Base-by-base conservation (phyloP, 2,113 vertebrate genomes). In the Cyphotilapia sp. region DNA sequence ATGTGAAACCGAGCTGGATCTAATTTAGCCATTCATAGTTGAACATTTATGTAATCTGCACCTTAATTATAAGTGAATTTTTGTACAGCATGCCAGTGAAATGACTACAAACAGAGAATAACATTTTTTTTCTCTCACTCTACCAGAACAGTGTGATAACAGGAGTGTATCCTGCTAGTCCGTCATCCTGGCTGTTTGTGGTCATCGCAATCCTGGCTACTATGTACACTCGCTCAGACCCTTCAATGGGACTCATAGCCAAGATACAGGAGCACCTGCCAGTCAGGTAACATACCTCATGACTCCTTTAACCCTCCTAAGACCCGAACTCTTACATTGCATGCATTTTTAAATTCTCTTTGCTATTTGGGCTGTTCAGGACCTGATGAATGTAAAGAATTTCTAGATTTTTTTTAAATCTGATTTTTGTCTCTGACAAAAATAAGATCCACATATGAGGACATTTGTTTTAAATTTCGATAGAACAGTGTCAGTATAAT, bases 181-280 rank as follows among this genome's bases (percentile, higher is more conserved):
- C 97, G 0, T 97, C 97, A 88, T 98, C 98, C 80, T 98, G 98
- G 98, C 95, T 98, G 3, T 98, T 98, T 90, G 97, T 98, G 86
- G 97, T 98, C 80, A 96, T 97, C 11, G 97, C 98, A 0, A 98
- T 98, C 85, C 95, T 98, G 93, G 97, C 97, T 10, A 97, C 98
- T 19, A 97, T 97, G 94, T 97, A 97, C 93, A 97, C 97, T 3
- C 97, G 98, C 84, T 97, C 98, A 1, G 98, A 98, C 81, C 98
- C 98, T n/a, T 98, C 98, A 86, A 97, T 98, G 95, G 98, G 98
- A 51, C 96, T 98, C 85, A 98, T 98, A 87, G 97, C 96, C 85
- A 98, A 98, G 94, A 98, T 98, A 88, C 97, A 98, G 92, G 98
- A 98, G 91, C 94, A 97, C 86, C 96, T 98, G 33, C 98, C 97